Base-by-base conservation (phyloP, 2,797 vertebrate genomes). In the Enteromius fasciolatus region DNA sequence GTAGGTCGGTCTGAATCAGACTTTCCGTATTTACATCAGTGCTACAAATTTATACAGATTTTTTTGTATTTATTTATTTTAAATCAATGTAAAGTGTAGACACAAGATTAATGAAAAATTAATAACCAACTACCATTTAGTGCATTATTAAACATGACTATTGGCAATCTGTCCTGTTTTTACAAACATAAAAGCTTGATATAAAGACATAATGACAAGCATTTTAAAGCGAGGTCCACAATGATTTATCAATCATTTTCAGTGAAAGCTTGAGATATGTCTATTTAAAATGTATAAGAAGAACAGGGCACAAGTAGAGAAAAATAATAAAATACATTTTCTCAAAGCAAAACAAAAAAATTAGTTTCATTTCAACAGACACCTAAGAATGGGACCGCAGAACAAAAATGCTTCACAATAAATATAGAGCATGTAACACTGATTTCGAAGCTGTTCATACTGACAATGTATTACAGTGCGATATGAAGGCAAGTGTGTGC, bases 341-440 rank as follows among this genome's bases (percentile, higher is more conserved):
- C 69, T 64, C 33, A 59, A 63, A 2, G 52, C 57, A 39, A 5
- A 50, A 5, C 44, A 69, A 59, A 9, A 31, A 52, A 74, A 63
- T 67, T 11, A 28, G 74, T 61, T 14, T 73, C 72, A 81, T 31
- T 59, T 7, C 52, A 79, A 84, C 44, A 59, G 79, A 83, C 67
- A 84, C 15, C 80, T 73, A 84, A 23, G 66, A 84, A 86, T 59
- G 63, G 23, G 52, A 80, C 36, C 79, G 25, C 63, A 66, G 46
- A 80, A 83, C 54, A 74, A 25, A n/a, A 75, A 64, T 74, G 77
- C 63, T 81, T 66, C 61, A 70, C 33, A 82, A 75, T 46, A 61
- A 84, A 82, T 82, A 85, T 48, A 79, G 44, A 76, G 59, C 61
- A 67, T 77, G 79, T 68, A 79, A 82, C 69, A 78, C 44, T 74